phyloP scores from a whole-genome alignment of 1,140 invertebrate species.

The Drosophila melanogaster region DNA sequence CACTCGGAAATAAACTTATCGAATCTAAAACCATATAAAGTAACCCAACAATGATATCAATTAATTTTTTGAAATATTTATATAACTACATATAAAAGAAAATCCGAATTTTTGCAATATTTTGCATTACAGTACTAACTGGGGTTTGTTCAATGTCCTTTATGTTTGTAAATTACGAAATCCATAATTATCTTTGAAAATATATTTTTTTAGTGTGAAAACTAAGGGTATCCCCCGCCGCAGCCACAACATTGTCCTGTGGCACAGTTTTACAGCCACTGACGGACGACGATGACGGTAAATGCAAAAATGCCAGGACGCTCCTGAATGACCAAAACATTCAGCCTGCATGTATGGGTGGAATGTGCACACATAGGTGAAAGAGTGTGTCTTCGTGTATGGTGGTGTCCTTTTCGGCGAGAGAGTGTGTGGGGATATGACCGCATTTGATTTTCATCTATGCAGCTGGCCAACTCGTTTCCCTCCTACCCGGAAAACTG shows the following conservation, averaged over 20 bases:
- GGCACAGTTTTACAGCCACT: conserved; percentile 52
- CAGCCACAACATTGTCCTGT: conserved; percentile 50
- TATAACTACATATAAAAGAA: no score
- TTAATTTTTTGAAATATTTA: no score
- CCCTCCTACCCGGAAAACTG: conserved; percentile 14
- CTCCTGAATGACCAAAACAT: conserved; percentile 31
- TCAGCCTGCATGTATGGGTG: conserved; percentile 17
- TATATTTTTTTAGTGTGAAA: not conserved
- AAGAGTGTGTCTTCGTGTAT: not conserved
- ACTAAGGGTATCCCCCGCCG: conserved; percentile 8
- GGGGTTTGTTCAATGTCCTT: no score
- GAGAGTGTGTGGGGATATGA: conserved; percentile 23
- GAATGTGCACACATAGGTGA: conserved; percentile 8
- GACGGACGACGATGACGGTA: conserved; percentile 46
- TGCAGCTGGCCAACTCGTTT: conserved; percentile 17
- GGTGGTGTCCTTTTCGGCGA: no score
- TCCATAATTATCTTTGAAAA: not conserved
- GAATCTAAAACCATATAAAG: no score
- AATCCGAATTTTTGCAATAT: no score
- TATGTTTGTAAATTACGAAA: no score
- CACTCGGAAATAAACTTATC: not conserved
- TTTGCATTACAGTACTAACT: no score
- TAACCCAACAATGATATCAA: no score
- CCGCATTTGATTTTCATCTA: conserved; percentile 55
- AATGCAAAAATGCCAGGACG: conserved; percentile 50